phyloP scores from a whole-genome alignment of 2,113 vertebrate genomes.

The Gyps fulvus region DNA sequence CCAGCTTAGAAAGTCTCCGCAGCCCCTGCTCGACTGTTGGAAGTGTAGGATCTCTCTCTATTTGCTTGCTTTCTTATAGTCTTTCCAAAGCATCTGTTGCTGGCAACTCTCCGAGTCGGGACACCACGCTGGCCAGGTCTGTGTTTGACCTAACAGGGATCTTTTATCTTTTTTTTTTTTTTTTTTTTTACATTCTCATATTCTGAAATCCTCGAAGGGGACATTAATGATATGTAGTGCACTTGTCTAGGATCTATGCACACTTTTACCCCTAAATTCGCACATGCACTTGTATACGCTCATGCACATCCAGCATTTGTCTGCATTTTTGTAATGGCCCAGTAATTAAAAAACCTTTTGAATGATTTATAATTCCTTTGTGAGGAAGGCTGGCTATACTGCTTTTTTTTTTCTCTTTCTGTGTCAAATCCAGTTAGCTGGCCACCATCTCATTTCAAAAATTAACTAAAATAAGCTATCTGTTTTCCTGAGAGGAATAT shows the following conservation, averaged over 20 bases:
- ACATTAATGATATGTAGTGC: neutral
- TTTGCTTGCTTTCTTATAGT: neutral
- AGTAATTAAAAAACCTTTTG: neutral
- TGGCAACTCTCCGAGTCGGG: neutral
- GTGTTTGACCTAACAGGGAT: neutral
- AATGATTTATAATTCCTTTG: neutral
- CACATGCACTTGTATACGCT: neutral
- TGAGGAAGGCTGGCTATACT: neutral
- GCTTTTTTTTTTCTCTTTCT: neutral
- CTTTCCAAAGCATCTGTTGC: neutral
- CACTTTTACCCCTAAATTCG: neutral
- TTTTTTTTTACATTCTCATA: neutral
- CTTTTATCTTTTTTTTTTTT: neutral
- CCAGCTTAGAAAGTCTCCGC: neutral
- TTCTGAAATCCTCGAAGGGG: neutral
- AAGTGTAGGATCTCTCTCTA: neutral
- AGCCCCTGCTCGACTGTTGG: neutral
- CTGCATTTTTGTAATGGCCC: neutral
- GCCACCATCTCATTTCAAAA: neutral
- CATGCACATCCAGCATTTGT: neutral
- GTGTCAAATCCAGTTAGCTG: neutral
- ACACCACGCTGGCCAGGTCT: neutral
- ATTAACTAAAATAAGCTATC: slow-evolving; percentile 21
- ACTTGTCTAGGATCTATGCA: neutral
- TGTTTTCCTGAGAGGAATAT: slow-evolving; percentile 48